Evolutionary conservation across 2,797 vertebrate genomes (phyloP).

Genomic region (Pteronotus mesoamericanus): DNA sequence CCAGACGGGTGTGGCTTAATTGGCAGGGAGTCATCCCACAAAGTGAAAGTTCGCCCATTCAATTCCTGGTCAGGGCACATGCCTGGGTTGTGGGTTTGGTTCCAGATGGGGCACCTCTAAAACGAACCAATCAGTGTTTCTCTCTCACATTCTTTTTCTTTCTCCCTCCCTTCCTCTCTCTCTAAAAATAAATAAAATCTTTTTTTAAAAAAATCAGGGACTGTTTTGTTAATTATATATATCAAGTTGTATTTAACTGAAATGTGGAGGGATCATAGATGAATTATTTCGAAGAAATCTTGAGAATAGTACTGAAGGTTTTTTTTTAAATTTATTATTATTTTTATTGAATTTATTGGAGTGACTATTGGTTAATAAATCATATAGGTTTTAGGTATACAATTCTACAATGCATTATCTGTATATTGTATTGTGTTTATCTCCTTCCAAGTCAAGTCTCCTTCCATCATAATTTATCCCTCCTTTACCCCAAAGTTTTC

Average conservation of each 20-base stretch:
- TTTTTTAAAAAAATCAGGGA: background rate
- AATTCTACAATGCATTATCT: background rate
- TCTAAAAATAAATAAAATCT: background rate
- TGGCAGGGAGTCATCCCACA: background rate
- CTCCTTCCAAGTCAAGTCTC: background rate
- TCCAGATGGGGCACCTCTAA: background rate
- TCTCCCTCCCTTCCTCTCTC: background rate
- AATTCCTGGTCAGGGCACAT: background rate
- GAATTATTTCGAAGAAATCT: background rate
- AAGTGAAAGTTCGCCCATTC: background rate
- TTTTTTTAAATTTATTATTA: background rate
- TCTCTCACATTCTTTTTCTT: no score
- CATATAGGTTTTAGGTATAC: background rate
- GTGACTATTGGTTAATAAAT: background rate
- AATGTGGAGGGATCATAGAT: background rate
- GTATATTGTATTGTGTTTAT: background rate
- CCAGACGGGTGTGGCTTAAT: background rate
- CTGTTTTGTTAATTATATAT: background rate
- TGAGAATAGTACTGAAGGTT: background rate
- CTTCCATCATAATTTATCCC: background rate
- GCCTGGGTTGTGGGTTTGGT: background rate
- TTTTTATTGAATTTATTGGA: background rate
- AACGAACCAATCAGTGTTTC: background rate
- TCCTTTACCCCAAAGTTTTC: background rate
- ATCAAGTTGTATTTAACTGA: background rate